Conservation (phyloP, 2,113 vertebrate genomes). For the Cariama cristata region DNA sequence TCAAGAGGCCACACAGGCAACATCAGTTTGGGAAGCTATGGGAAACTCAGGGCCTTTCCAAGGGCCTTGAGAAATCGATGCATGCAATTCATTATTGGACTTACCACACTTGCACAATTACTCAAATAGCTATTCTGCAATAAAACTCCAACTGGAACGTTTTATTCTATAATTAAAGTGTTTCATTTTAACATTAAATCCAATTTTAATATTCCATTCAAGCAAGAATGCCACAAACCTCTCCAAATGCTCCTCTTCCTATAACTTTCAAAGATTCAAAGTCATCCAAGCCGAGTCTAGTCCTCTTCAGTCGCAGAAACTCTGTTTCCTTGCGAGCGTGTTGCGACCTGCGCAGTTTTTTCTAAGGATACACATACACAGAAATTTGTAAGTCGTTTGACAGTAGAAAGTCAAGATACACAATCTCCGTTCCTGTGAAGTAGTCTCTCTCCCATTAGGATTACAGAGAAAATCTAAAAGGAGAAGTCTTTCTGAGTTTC, state of each 20-base stretch:
- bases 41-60: not conserved
- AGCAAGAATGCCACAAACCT: conserved; percentile 77
- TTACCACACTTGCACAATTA: not conserved
- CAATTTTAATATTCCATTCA: not conserved
- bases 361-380: conserved; percentile 74
- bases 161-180: not conserved
- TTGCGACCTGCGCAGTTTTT: conserved; percentile 92
- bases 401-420: not conserved
- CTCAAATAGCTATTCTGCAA: not conserved
- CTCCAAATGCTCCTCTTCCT: conserved; percentile 96
- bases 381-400: not conserved
- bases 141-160: not conserved
- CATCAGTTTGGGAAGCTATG: not conserved
- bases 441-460: not conserved
- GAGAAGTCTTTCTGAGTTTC: not conserved
- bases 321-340: conserved; percentile 98
- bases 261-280: conserved; percentile 98
- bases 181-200: not conserved
- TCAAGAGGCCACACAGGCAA: not conserved
- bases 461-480: not conserved
- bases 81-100: not conserved
- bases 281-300: conserved; percentile 93
- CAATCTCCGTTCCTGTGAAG: not conserved
- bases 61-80: not conserved
- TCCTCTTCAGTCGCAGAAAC: conserved; percentile 94